A percentile compares a stretch with the other conserved stretches of the same genome.
Conservation (phyloP, 2,113 vertebrate genomes). For the Serranochromis macrocephalus region DNA sequence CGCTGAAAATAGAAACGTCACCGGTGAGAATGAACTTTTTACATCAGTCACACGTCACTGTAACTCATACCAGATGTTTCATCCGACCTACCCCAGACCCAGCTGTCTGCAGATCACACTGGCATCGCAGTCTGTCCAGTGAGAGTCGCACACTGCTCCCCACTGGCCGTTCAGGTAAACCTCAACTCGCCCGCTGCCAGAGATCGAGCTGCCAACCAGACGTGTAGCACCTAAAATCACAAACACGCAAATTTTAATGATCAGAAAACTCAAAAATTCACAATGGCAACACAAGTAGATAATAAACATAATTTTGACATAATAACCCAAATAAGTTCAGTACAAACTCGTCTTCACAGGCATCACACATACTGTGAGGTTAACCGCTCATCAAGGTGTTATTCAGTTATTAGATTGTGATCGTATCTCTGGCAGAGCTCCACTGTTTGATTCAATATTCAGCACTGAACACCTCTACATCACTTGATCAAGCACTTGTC, state of each 20-base stretch:
- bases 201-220: slow-evolving; percentile 68
- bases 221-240: slow-evolving; percentile 70
- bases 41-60: neutral
- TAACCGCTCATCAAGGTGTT: neutral
- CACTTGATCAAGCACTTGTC: neutral
- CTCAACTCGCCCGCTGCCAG: slow-evolving; percentile 71
- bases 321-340: neutral
- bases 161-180: slow-evolving; percentile 81
- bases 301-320: neutral
- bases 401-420: neutral
- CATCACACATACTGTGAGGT: neutral
- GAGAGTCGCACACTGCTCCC: slow-evolving; percentile 82
- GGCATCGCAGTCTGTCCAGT: slow-evolving; percentile 85
- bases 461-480: neutral
- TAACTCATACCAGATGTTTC: neutral
- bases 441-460: neutral
- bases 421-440: neutral
- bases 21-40: neutral
- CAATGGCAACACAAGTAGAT: neutral
- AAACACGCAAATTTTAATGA: neutral
- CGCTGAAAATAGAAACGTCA: slow-evolving; percentile 46
- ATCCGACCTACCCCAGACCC: slow-evolving; percentile 69
- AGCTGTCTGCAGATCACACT: slow-evolving; percentile 87
- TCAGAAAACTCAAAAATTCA: neutral
- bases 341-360: neutral